These are phyloP conservation scores for Mechanitis messenoides DNA, from an alignment of 2,888 invertebrate species.

Conservation along the genomic window DNA sequence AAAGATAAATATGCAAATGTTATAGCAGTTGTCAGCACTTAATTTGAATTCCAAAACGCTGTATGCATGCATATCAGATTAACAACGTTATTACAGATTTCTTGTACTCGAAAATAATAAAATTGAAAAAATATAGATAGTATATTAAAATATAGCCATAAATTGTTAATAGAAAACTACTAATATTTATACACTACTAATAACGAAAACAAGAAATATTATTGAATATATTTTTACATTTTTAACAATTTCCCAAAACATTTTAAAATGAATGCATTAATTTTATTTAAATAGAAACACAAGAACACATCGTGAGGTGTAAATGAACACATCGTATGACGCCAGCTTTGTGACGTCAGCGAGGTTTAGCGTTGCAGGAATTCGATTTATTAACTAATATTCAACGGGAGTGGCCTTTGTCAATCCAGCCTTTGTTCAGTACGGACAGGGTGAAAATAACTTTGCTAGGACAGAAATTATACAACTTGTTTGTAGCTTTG, in stretches of 20 bases:
- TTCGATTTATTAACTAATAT: slow-evolving; percentile 14
- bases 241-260: no score
- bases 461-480: slow-evolving; percentile 1
- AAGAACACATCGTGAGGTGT: slow-evolving; percentile 3
- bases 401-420: slow-evolving; percentile 1
- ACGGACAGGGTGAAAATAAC: background rate
- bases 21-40: background rate
- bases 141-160: background rate
- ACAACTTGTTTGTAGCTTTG: background rate
- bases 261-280: no score
- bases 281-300: no score
- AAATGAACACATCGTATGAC: slow-evolving; percentile 1
- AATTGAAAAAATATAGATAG: no score
- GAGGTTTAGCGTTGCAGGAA: background rate
- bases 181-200: background rate
- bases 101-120: background rate
- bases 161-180: background rate
- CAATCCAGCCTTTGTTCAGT: slow-evolving; percentile 9
- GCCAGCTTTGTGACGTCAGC: slow-evolving; percentile 10
- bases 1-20: slow-evolving; percentile 5
- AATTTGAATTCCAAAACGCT: slow-evolving; percentile 15
- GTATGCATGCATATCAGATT: background rate
- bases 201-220: background rate
- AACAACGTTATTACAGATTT: background rate
- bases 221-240: background rate